Evolutionary conservation across 2,888 invertebrate genomes (phyloP).

Genomic region (Hydroisotoma schaefferi): DNA sequence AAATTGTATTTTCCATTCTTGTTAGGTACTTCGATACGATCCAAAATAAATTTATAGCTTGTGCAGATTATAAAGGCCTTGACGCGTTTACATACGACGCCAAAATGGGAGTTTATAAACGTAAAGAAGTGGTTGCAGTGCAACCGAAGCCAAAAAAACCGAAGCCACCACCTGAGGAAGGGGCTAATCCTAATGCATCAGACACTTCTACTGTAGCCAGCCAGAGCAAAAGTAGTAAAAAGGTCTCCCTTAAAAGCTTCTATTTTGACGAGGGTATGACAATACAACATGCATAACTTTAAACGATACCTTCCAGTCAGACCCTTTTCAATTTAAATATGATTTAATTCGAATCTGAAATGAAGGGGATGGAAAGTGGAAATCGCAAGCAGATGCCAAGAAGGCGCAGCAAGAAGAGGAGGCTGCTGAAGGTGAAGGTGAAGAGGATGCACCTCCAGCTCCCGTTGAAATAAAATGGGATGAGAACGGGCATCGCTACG

Average conservation of each 20-base stretch:
- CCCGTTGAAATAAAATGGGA: conserved; percentile 20
- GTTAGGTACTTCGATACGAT: conserved; percentile 20
- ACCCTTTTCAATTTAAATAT: too few relatives aligned
- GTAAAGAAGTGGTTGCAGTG: not conserved
- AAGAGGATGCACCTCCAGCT: conserved; percentile 1
- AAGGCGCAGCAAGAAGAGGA: not conserved
- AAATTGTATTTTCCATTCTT: too few relatives aligned
- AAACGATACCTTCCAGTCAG: too few relatives aligned
- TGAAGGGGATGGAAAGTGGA: conserved; percentile 12
- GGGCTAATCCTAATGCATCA: not conserved
- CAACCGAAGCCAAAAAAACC: not conserved
- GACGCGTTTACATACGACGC: conserved; percentile 24
- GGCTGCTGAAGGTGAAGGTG: not conserved
- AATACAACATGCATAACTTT: not conserved
- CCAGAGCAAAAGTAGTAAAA: not conserved
- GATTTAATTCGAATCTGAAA: conserved; percentile 6
- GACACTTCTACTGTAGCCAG: not conserved
- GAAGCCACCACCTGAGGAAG: not conserved
- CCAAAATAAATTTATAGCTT: not conserved
- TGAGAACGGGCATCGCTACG: conserved; percentile 26
- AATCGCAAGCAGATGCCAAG: not conserved
- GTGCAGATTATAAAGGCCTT: conserved; percentile 21
- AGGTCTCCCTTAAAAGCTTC: not conserved
- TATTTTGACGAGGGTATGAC: conserved; percentile 22
- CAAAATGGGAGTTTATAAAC: conserved; percentile 8